Evolutionary conservation across 1,140 invertebrate species (phyloP).

Genomic region (Rhysida immarginata): DNA sequence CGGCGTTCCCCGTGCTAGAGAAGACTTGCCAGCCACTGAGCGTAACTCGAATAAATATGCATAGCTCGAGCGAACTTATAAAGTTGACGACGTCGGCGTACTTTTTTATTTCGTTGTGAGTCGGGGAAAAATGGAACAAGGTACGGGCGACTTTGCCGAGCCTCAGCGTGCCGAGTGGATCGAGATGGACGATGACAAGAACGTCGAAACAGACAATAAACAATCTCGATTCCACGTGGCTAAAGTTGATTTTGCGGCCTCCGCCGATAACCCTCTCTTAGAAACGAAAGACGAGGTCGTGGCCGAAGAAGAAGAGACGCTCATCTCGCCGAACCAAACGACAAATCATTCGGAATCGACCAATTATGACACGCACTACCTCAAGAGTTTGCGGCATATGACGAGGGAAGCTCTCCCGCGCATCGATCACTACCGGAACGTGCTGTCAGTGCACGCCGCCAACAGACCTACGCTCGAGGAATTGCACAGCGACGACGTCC

Average conservation of each 20-base stretch:
- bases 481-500: constrained; percentile 64
- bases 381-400: constrained; percentile 68
- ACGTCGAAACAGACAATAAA: constrained; percentile 15
- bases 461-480: constrained; percentile 82
- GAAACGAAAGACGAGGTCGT: not conserved
- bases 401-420: constrained; percentile 79
- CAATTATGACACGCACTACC: constrained; percentile 52
- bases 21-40: no score
- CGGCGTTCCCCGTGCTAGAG: no score
- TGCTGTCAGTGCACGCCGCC: constrained; percentile 68
- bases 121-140: no score
- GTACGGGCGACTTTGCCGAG: no score
- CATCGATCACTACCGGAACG: constrained; percentile 85
- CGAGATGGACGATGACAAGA: not conserved
- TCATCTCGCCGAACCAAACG: constrained; percentile 6
- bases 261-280: constrained; percentile 2
- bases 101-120: no score
- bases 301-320: not conserved
- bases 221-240: constrained; percentile 29
- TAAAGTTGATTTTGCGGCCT: constrained; percentile 23
- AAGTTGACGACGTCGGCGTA: no score
- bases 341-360: constrained; percentile 14
- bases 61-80: no score
- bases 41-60: no score
- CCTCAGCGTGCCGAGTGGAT: no score